phyloP scores from a whole-genome alignment of 1,140 invertebrate genomes.

The Tigriopus japonicus region DNA sequence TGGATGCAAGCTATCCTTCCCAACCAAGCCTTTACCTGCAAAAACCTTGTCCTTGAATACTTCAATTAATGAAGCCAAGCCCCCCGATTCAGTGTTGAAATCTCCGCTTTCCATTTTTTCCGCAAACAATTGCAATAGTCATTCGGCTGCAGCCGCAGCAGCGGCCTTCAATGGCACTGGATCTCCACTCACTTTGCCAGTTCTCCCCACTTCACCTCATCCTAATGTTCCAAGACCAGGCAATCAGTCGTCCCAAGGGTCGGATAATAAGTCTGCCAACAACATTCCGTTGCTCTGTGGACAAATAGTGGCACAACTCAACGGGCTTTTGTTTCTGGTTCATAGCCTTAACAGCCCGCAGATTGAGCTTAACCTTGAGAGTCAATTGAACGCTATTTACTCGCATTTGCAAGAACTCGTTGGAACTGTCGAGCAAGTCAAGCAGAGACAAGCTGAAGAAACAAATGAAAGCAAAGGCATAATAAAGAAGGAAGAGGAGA shows the following conservation, averaged over 20 bases:
- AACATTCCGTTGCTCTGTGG: slow-evolving; percentile 10
- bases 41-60: background rate
- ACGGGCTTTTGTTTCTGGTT: slow-evolving; percentile 9
- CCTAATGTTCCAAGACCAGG: no score
- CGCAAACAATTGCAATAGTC: no score
- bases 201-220: no score
- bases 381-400: slow-evolving; percentile 3
- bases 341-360: slow-evolving; percentile 3
- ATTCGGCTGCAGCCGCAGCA: no score
- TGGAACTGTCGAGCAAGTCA: slow-evolving; percentile 6
- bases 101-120: background rate
- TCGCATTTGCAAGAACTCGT: slow-evolving; percentile 10
- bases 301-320: slow-evolving; percentile 13
- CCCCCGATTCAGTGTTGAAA: background rate
- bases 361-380: slow-evolving; percentile 1
- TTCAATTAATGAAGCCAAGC: background rate
- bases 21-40: background rate
- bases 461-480: background rate
- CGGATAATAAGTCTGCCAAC: background rate
- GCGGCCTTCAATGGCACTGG: no score
- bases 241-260: no score
- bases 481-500: slow-evolving; percentile 5
- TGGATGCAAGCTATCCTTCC: no score
- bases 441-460: background rate
- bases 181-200: no score